A percentile compares a stretch with the other conserved stretches of the same genome.
phyloP scores from a whole-genome alignment of 2,797 vertebrate genomes.

The Mormyrus proboscirostris region DNA sequence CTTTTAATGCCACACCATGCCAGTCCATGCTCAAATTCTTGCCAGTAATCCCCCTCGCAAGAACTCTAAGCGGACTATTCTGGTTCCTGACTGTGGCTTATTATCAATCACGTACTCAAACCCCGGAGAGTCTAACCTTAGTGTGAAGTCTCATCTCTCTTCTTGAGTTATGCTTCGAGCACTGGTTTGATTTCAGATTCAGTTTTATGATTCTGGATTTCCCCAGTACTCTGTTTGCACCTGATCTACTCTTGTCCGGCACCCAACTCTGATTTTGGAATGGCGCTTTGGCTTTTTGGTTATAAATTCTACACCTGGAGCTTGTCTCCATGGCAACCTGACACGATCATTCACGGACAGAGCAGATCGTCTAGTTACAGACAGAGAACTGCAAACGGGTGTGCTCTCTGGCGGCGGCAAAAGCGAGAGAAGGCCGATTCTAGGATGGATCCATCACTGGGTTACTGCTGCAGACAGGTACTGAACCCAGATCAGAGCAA shows the following conservation, averaged over 20 bases:
- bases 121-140: not conserved
- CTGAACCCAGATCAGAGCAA: not conserved
- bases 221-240: not conserved
- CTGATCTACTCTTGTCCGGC: not conserved
- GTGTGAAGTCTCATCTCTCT: not conserved
- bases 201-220: not conserved
- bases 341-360: constrained; percentile 18
- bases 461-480: not conserved
- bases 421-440: not conserved
- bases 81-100: not conserved
- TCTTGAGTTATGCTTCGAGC: not conserved
- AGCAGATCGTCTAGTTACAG: constrained; percentile 25
- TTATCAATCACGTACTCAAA: not conserved
- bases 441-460: not conserved
- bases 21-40: not conserved
- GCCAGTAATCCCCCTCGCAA: not conserved
- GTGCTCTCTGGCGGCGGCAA: not conserved
- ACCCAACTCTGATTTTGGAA: not conserved
- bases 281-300: not conserved
- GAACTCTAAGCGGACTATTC: not conserved
- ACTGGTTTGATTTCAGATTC: not conserved
- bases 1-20: not conserved
- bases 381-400: not conserved
- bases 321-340: not conserved
- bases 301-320: not conserved